Base-by-base conservation (phyloP, 2,113 vertebrate genomes). In the Bufo gargarizans region DNA sequence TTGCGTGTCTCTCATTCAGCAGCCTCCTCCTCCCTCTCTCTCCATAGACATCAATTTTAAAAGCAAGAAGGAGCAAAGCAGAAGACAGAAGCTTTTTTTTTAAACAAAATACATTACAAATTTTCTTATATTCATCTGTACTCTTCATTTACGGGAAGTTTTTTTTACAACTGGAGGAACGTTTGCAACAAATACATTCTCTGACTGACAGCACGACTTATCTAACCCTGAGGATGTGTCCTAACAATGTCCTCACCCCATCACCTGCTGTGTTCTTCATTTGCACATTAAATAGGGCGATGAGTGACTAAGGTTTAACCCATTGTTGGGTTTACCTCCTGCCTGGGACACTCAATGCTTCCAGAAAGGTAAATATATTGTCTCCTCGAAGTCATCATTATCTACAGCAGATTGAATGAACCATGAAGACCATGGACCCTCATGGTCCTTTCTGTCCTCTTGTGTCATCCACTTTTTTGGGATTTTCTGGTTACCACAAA, bases 271-370 rank as follows among this genome's bases (percentile, higher is more conserved):
- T 58, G 12, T 80, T 58, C 77, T 59, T 81, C 33, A 81, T 61
- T 61, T 81, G 56, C 79, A 80, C 55, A 61, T 81, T 14, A 61
- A 82, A 49, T 13, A 49, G 45, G 20, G 17, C 53, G 49, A 67
- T 20, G 47, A 61, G 8, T 81, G 55, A 81, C 10, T 49, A 4
- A 13, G 77, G 77, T 45, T 6, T 45, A 47, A 58, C 16, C n/a
- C n/a, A 33, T 80, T 56, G 50, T 22, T 80, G 53, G 56, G 6
- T 93, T 91, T 11, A 22, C 82, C 1, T 93, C 91, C 0, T 91
- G 93, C 49, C 84, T 93, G 0, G 19, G 11, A 67, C 6, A 17
- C 8, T 49, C 43, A 33, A 10, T 47, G 0, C 7, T 49, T 45
- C 45, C 45, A 11, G 8, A 76, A 76, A 76, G 13, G 17, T 50